phyloP scores from a whole-genome alignment of 1,140 invertebrate species.

The Fopius arisanus region DNA sequence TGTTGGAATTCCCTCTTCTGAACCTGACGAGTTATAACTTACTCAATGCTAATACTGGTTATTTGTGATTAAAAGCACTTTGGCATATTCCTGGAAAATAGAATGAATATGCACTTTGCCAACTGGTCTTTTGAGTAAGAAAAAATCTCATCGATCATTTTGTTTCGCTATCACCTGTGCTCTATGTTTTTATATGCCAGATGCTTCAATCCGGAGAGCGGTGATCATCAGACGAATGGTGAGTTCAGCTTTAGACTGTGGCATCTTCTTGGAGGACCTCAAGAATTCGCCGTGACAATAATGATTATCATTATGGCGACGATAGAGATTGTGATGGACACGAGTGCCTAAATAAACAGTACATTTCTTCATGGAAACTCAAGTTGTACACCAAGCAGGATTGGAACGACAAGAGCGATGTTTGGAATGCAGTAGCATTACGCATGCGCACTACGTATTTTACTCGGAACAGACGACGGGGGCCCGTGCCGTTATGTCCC shows the following conservation, averaged over 20 bases:
- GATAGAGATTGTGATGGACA: not conserved
- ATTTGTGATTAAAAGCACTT: not conserved
- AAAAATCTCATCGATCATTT: not conserved
- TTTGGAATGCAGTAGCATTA: conserved; percentile 61
- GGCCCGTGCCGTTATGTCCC: conserved; percentile 53
- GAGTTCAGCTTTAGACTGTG: not conserved
- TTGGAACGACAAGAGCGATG: conserved; percentile 44
- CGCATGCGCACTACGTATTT: conserved; percentile 62
- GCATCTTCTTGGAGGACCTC: not conserved
- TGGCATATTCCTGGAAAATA: not conserved
- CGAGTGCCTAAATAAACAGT: not conserved
- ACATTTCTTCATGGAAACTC: not conserved
- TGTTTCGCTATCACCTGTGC: not conserved
- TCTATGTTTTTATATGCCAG: not conserved
- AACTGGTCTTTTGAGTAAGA: not conserved
- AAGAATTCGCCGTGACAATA: not conserved
- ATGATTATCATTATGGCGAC: not conserved
- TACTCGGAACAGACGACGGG: conserved; percentile 57
- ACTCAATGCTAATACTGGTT: not conserved
- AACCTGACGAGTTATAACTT: not conserved
- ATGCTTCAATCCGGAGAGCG: not conserved
- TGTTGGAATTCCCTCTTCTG: not conserved
- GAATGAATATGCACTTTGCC: not conserved
- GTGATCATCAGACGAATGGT: not conserved
- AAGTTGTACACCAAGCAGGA: not conserved